A percentile compares a stretch with the other conserved stretches of the same genome.
phyloP scores from a whole-genome alignment of 1,140 invertebrate genomes.

The Pomacea maculata region DNA sequence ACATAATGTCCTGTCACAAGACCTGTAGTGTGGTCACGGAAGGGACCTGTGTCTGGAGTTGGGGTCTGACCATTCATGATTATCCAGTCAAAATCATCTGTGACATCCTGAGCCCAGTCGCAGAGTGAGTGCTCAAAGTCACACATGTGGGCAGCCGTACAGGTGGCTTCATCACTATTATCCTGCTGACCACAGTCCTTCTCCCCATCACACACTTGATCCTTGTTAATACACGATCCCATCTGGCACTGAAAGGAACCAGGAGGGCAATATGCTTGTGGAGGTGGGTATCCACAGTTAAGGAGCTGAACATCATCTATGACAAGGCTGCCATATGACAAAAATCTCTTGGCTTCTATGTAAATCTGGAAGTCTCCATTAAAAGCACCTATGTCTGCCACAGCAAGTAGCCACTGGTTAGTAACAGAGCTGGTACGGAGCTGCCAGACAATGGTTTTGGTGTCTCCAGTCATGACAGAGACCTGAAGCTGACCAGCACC shows the following conservation, averaged over 20 bases:
- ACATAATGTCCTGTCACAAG: slow-evolving; percentile 65
- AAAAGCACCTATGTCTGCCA: slow-evolving; percentile 48
- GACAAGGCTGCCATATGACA: slow-evolving; percentile 64
- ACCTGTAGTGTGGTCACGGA: slow-evolving; percentile 74
- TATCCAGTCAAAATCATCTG: slow-evolving; percentile 81
- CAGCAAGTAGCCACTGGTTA: slow-evolving; percentile 37
- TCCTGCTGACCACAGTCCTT: slow-evolving; percentile 55
- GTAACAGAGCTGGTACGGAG: background rate
- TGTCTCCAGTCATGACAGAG: slow-evolving; percentile 27
- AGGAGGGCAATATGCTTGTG: slow-evolving; percentile 35
- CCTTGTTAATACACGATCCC: slow-evolving; percentile 50
- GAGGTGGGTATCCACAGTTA: slow-evolving; percentile 49
- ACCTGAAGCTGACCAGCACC: slow-evolving; percentile 21
- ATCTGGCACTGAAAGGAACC: slow-evolving; percentile 36
- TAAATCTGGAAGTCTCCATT: slow-evolving; percentile 70
- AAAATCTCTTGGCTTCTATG: slow-evolving; percentile 79
- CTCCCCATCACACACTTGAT: slow-evolving; percentile 52
- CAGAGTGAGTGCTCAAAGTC: slow-evolving; percentile 80
- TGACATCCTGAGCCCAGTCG: slow-evolving; percentile 78
- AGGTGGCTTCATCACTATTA: slow-evolving; percentile 30
- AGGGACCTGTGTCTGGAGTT: slow-evolving; percentile 74
- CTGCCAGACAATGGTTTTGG: slow-evolving; percentile 44
- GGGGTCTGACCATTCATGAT: slow-evolving; percentile 68
- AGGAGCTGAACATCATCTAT: slow-evolving; percentile 77
- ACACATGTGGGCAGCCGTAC: slow-evolving; percentile 63